Conservation (phyloP, 64 coral and sea anemone species). For the Stichodactyla helianthus region DNA sequence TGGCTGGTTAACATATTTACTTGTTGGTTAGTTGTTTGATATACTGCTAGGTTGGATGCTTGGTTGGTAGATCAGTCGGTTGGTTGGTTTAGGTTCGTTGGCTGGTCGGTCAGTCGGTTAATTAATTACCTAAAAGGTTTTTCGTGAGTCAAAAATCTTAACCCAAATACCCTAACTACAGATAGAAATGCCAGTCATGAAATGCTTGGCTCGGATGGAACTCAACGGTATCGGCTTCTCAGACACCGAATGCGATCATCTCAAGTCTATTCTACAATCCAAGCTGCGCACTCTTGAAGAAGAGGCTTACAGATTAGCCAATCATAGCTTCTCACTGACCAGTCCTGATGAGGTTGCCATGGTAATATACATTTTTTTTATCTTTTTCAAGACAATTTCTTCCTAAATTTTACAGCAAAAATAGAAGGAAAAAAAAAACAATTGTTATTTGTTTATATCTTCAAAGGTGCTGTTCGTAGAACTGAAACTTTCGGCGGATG, state of each 20-base stretch:
- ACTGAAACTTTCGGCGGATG: constrained; percentile 71
- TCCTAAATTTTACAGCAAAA: neutral
- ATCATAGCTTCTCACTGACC: constrained; percentile 86
- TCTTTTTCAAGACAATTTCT: neutral
- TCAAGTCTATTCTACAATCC: constrained; percentile 93
- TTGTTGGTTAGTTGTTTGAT: no score
- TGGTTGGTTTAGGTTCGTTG: no score
- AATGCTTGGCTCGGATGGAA: constrained; percentile 89
- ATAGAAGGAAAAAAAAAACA: neutral
- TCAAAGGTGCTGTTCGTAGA: constrained; percentile 67
- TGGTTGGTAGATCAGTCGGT: no score
- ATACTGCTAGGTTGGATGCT: no score
- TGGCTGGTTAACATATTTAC: no score
- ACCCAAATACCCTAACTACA: neutral
- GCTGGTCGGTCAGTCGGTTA: neutral
- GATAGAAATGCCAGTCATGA: constrained; percentile 83
- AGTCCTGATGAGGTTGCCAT: constrained; percentile 83
- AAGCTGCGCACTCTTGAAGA: constrained; percentile 84
- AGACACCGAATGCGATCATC: constrained; percentile 68
- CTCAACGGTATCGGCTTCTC: constrained; percentile 97
- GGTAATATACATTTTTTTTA: constrained; percentile 4
- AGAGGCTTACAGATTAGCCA: constrained; percentile 79
- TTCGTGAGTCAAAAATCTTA: neutral
- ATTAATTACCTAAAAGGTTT: neutral
- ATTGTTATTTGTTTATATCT: neutral